A percentile compares a stretch with the other conserved stretches of the same genome.
Evolutionary conservation across 2,113 vertebrate genomes (phyloP).

Genomic region (Neopipo cinnamomea): DNA sequence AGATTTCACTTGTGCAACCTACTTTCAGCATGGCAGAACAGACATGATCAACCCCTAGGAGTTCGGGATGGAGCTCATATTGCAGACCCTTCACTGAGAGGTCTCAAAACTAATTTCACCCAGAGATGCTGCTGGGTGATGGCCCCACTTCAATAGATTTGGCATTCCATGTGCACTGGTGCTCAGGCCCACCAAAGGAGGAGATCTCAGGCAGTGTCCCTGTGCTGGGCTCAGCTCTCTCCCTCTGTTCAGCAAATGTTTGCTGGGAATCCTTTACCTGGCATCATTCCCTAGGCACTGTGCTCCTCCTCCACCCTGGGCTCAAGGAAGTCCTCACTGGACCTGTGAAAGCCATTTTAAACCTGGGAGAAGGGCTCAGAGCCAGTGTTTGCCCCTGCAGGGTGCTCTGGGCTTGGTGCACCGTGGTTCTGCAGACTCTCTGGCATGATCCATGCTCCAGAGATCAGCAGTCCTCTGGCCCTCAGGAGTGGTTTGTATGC

Average conservation of each 20-base stretch:
- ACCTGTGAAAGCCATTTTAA: neutral
- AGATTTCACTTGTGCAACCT: neutral
- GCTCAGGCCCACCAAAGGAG: neutral
- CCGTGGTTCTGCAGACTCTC: neutral
- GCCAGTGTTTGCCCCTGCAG: neutral
- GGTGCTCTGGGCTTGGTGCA: neutral
- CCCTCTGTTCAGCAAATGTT: neutral
- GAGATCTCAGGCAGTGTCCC: neutral
- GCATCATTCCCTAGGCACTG: neutral
- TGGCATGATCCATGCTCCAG: neutral
- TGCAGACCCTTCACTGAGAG: neutral
- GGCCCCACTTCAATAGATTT: neutral
- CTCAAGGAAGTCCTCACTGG: neutral
- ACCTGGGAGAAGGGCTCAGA: neutral
- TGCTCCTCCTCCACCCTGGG: neutral
- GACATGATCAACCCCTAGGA: neutral
- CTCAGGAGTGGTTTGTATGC: neutral
- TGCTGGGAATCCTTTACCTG: neutral
- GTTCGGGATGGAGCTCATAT: neutral
- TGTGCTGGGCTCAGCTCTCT: neutral
- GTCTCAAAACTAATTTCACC: neutral
- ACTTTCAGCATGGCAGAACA: neutral
- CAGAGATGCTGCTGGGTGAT: neutral
- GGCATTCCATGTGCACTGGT: neutral
- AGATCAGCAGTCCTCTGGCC: neutral